A percentile compares a stretch with the other conserved stretches of the same genome.
These are phyloP conservation scores for Drosophila sechellia DNA, from an alignment of 1,140 invertebrate genomes.

Conservation along the genomic window DNA sequence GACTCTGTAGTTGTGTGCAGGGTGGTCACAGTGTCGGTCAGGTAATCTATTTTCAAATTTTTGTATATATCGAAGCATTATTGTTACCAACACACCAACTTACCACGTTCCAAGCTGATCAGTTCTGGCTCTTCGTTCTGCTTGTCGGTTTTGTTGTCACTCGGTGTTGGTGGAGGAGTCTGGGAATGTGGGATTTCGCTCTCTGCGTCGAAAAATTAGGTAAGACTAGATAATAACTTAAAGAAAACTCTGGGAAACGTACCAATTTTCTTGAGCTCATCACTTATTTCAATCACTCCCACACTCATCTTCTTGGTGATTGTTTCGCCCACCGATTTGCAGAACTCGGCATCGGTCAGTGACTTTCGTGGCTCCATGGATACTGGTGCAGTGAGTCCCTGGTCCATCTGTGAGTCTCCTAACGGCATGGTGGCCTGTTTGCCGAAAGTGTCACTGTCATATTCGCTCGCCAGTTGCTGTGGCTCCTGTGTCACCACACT, in stretches of 20 bases:
- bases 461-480: conserved; percentile 42
- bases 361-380: conserved; percentile 76
- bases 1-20: conserved; percentile 80
- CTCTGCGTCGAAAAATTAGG: conserved; percentile 30
- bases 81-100: not conserved
- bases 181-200: conserved; percentile 82
- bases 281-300: conserved; percentile 76
- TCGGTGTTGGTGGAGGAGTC: conserved; percentile 83
- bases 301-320: conserved; percentile 84
- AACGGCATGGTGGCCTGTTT: conserved; percentile 47
- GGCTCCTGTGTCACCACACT: conserved; percentile 63
- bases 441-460: conserved; percentile 48
- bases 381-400: conserved; percentile 56
- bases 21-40: conserved; percentile 73
- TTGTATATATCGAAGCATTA: not conserved
- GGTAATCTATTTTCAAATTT: conserved; percentile 49
- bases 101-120: conserved; percentile 61
- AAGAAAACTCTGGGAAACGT: not conserved
- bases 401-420: conserved; percentile 48
- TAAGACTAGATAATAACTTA: not conserved
- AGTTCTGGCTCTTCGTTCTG: conserved; percentile 51
- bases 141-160: conserved; percentile 75
- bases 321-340: conserved; percentile 82
- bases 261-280: conserved; percentile 79
- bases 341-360: conserved; percentile 82